These are phyloP conservation scores for Mionectes macconnelli DNA, from an alignment of 2,113 vertebrate species.

Conservation along the genomic window DNA sequence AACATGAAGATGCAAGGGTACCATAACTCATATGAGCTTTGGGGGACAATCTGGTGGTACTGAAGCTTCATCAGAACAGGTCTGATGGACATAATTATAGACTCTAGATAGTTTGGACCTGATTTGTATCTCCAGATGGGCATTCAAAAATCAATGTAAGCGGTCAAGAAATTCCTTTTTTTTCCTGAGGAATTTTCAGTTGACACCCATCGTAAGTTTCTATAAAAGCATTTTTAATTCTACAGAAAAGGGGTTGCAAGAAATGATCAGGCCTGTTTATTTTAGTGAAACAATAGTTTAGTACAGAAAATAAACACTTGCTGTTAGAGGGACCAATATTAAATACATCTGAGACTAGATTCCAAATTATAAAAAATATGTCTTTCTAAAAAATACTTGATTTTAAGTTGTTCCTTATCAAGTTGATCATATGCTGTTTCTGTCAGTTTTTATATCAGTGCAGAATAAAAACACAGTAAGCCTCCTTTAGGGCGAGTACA, in stretches of 20 bases:
- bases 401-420: background rate
- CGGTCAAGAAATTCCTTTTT: background rate
- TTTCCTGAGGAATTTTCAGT: background rate
- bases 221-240: background rate
- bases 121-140: background rate
- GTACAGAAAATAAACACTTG: background rate
- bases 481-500: background rate
- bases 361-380: background rate
- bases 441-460: background rate
- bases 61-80: background rate
- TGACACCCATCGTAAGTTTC: background rate
- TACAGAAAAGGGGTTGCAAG: fast-evolving
- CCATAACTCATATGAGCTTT: background rate
- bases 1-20: background rate
- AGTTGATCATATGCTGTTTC: background rate
- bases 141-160: background rate
- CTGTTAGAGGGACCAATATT: background rate
- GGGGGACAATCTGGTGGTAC: background rate
- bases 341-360: background rate
- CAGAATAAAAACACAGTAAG: background rate
- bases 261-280: background rate
- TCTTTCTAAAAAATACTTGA: background rate
- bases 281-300: background rate
- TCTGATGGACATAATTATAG: background rate
- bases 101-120: background rate